These are phyloP conservation scores for Whitmania pigra DNA, from an alignment of 1,140 invertebrate species.

Conservation along the genomic window DNA sequence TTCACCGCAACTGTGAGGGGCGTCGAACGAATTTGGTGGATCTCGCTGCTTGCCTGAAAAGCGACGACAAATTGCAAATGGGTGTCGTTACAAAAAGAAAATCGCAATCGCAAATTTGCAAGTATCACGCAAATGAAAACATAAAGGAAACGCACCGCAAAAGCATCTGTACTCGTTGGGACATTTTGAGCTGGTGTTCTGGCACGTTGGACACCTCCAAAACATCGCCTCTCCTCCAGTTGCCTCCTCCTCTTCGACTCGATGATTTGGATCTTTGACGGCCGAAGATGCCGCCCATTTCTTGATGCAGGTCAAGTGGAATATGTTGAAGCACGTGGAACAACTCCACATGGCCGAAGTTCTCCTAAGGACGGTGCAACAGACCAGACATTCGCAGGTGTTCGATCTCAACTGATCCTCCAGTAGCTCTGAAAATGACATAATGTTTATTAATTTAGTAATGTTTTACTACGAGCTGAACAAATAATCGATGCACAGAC, in stretches of 20 bases:
- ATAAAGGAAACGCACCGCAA: slow-evolving; percentile 34
- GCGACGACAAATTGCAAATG: no score
- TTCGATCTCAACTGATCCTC: slow-evolving; percentile 64
- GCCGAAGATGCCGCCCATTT: slow-evolving; percentile 73
- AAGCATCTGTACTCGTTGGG: slow-evolving; percentile 42
- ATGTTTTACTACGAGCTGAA: no score
- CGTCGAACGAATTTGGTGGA: slow-evolving; percentile 57
- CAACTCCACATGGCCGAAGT: slow-evolving; percentile 76
- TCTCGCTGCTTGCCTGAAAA: slow-evolving; percentile 65
- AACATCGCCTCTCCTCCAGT: slow-evolving; percentile 48
- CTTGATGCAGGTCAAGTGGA: slow-evolving; percentile 74
- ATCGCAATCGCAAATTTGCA: no score
- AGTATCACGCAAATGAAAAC: slow-evolving; percentile 48
- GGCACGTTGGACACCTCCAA: slow-evolving; percentile 70
- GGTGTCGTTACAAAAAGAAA: no score
- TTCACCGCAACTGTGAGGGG: slow-evolving; percentile 78
- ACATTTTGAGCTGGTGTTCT: slow-evolving; percentile 31
- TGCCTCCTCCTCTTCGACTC: background rate
- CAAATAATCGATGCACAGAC: no score
- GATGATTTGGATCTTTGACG: slow-evolving; percentile 43
- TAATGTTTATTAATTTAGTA: background rate
- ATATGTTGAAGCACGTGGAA: slow-evolving; percentile 70
- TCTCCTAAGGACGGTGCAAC: slow-evolving; percentile 66
- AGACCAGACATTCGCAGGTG: slow-evolving; percentile 77
- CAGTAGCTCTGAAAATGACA: slow-evolving; percentile 50